Evolutionary conservation across 2,888 invertebrate species (phyloP).

Genomic region (Oscheius sp.): DNA sequence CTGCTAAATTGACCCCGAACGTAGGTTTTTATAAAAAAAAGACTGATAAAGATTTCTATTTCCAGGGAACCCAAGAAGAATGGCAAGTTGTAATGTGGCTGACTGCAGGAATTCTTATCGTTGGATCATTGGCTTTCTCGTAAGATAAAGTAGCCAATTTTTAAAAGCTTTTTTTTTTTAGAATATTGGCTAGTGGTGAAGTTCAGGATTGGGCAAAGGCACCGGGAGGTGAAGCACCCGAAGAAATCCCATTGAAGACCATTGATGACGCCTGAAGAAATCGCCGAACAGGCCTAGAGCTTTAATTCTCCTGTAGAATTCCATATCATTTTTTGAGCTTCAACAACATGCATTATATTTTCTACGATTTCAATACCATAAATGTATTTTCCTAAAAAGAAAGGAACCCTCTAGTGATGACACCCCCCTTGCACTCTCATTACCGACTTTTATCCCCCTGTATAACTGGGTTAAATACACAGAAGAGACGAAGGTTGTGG

Average conservation of each 20-base stretch:
- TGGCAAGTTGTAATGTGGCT: constrained; percentile 69
- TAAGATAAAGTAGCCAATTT: not conserved
- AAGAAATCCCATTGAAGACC: constrained; percentile 47
- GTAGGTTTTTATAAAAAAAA: too few relatives aligned
- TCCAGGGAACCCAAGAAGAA: constrained; percentile 66
- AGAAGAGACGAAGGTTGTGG: constrained; percentile 1
- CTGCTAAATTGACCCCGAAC: constrained; percentile 61
- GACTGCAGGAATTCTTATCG: constrained; percentile 70
- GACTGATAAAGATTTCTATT: not conserved
- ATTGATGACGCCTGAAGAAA: constrained; percentile 34
- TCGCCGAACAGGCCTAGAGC: not conserved
- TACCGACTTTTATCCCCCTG: not conserved
- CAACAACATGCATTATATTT: not conserved
- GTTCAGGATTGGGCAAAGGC: constrained; percentile 54
- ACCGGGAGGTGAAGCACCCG: constrained; percentile 35
- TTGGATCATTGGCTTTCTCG: constrained; percentile 72
- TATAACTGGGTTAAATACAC: constrained; percentile 24
- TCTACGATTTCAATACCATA: too few relatives aligned
- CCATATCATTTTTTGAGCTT: constrained; percentile 6
- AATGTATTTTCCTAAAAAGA: too few relatives aligned
- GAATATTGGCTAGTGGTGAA: constrained; percentile 46
- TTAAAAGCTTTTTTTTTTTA: constrained; percentile 12
- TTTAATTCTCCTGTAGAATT: not conserved
- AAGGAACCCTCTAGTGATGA: not conserved
- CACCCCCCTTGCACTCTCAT: not conserved